phyloP scores from a whole-genome alignment of 2,888 invertebrate genomes.

The Halocaridina rubra region DNA sequence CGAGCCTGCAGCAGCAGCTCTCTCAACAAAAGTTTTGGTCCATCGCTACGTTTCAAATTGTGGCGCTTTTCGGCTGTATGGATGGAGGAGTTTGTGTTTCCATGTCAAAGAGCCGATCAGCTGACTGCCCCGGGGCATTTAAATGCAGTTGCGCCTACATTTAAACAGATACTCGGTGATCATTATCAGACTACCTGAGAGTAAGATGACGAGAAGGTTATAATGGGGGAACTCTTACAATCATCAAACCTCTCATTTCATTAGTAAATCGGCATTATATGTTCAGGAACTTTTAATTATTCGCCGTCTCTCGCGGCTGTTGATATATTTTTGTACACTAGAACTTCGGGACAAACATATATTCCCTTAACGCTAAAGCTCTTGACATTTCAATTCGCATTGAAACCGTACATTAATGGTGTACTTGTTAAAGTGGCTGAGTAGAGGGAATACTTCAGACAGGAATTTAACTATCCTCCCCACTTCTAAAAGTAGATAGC shows the following conservation, averaged over 20 bases:
- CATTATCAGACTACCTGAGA: slow-evolving; percentile 17
- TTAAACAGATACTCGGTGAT: slow-evolving; percentile 42
- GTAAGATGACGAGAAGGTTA: neutral
- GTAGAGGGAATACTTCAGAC: too few species aligned
- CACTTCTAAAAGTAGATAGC: too few species aligned
- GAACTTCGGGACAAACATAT: too few species aligned
- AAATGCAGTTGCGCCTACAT: slow-evolving; percentile 53
- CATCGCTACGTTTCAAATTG: slow-evolving; percentile 54
- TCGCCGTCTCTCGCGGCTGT: too few species aligned
- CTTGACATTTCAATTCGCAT: too few species aligned
- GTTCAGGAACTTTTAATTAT: too few species aligned
- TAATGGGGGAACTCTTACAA: neutral
- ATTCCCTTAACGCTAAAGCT: too few species aligned
- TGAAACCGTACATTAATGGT: too few species aligned
- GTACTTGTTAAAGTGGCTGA: too few species aligned
- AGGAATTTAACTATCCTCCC: too few species aligned
- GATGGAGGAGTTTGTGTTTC: slow-evolving; percentile 45
- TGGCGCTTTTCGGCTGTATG: slow-evolving; percentile 53
- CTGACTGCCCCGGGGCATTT: slow-evolving; percentile 55
- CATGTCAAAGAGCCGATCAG: slow-evolving; percentile 55
- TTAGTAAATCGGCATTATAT: neutral
- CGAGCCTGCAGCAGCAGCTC: neutral
- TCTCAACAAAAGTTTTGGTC: slow-evolving; percentile 42
- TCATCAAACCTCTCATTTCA: neutral
- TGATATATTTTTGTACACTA: too few species aligned